Base-by-base conservation (phyloP, 2,888 invertebrate species). In the Nysson spinosus region DNA sequence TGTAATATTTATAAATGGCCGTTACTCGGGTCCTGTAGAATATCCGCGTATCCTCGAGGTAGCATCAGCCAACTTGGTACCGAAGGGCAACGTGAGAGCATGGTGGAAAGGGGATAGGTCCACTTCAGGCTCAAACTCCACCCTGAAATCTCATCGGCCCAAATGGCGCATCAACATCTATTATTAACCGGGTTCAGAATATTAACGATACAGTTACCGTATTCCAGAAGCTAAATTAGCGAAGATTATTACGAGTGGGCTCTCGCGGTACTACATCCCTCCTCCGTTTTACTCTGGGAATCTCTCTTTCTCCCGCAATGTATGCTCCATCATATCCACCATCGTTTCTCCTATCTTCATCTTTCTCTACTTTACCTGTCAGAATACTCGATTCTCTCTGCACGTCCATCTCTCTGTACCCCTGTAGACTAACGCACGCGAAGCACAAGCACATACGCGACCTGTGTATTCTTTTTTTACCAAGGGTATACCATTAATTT, bases 141-240 rank as follows among this genome's bases (percentile, higher is more conserved):
- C 79, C 79, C 80, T 79, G 80, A 85, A 86, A 86, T 84, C 86
- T 86, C 86, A 85, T 86, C 85, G 86, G 86, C 84, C 84, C 86
- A 85, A 86, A 86, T 86, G 86, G 86, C 85, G 82, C 86, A 86
- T 86, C 86, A 86, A 84, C 85, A 84, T 86, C 82, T 77, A 86
- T 86, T 86, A 86, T 86, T 86, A 81, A 86, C 78, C 79, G 73
- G 80, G 75, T 83, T 80, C 84, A 83, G 85, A 86, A 85, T 86
- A 86, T 86, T 86, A 86, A 86, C 83, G 82, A 83, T 83, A 84
- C 85, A 82, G 84, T 85, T 85, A 84, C 82, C 82, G 83, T 85
- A 85, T 85, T 85, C 83, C 83, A 81, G 85, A 80, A 82, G 84
- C 84, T 84, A 83, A 85, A 85, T 86, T 86, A 85, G 84, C 80